Percentiles rank a stretch among this genome's conserved stretches.
phyloP scores from a whole-genome alignment of 2,888 invertebrate genomes.

The Cataglyphis albicans region DNA sequence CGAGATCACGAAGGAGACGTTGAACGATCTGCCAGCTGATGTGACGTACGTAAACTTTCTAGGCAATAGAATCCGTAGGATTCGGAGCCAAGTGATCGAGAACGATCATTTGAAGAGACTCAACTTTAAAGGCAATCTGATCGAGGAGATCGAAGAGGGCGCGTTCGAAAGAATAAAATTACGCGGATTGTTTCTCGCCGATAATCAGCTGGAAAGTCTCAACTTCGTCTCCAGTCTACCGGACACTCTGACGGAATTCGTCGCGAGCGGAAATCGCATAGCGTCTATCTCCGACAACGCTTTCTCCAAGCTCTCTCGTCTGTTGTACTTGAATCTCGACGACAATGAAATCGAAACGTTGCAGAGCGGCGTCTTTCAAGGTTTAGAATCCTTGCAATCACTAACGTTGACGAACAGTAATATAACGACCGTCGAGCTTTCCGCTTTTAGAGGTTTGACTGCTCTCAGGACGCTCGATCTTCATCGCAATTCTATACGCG shows the following conservation, averaged over 20 bases:
- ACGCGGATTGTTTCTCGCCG: conserved; percentile 62
- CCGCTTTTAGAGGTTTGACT: conserved; percentile 79
- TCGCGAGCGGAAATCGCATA: conserved; percentile 68
- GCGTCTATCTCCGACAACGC: conserved; percentile 63
- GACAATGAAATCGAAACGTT: conserved; percentile 72
- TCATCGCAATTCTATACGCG: conserved; percentile 66
- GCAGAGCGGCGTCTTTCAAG: conserved; percentile 68
- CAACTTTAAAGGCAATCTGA: conserved; percentile 82
- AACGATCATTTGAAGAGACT: conserved; percentile 81
- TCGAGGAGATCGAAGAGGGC: conserved; percentile 82
- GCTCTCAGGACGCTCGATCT: conserved; percentile 66
- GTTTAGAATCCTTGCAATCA: conserved; percentile 78
- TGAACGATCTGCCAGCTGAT: conserved; percentile 76
- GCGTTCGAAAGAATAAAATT: conserved; percentile 84
- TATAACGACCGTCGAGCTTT: conserved; percentile 81
- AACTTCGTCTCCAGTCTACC: conserved; percentile 74
- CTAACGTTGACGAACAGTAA: conserved; percentile 83
- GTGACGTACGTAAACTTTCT: conserved; percentile 70
- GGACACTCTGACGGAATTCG: conserved; percentile 64
- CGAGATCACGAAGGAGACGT: conserved; percentile 73
- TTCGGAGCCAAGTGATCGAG: conserved; percentile 73
- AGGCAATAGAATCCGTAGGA: conserved; percentile 68
- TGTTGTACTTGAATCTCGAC: conserved; percentile 68
- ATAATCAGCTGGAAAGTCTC: conserved; percentile 70
- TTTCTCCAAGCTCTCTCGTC: conserved; percentile 62